Conservation (phyloP, 1,140 invertebrate species). For the Drosophila nikananu region DNA sequence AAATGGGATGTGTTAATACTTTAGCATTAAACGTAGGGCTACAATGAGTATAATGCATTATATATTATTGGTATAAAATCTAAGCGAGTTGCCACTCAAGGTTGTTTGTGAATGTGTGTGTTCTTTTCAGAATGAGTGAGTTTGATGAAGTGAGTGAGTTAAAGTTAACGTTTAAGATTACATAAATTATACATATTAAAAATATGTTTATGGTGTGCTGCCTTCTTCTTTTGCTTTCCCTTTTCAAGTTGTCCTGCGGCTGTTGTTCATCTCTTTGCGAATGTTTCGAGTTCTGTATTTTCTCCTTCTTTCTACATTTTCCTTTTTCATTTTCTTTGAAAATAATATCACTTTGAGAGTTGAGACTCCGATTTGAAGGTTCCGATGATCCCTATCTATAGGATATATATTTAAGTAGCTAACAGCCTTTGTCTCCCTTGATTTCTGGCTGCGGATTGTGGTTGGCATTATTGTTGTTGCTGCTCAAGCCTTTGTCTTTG, state of each 20-base stretch:
- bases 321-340: constrained; percentile 75
- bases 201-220: constrained; percentile 47
- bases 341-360: constrained; percentile 78
- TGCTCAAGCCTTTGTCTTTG: constrained; percentile 31
- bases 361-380: constrained; percentile 24
- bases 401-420: constrained; percentile 27
- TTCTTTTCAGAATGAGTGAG: constrained; percentile 37
- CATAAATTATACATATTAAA: constrained; percentile 64
- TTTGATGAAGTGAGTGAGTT: constrained; percentile 19
- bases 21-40: constrained; percentile 38
- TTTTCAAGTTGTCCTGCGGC: constrained; percentile 12
- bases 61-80: constrained; percentile 53
- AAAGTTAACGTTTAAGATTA: constrained; percentile 32
- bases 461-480: constrained; percentile 19
- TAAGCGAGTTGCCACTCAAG: constrained; percentile 59
- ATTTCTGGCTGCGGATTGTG: constrained; percentile 27
- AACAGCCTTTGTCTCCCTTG: constrained; percentile 20
- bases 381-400: constrained; percentile 10
- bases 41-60: constrained; percentile 29
- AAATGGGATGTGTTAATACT: constrained; percentile 65
- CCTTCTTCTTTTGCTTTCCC: not conserved
- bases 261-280: constrained; percentile 44
- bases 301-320: constrained; percentile 2
- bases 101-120: constrained; percentile 58
- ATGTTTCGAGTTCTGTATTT: constrained; percentile 67